A percentile compares a stretch with the other conserved stretches of the same genome.
Conservation (phyloP, 1,140 invertebrate species). For the Zaprionus africanus region DNA sequence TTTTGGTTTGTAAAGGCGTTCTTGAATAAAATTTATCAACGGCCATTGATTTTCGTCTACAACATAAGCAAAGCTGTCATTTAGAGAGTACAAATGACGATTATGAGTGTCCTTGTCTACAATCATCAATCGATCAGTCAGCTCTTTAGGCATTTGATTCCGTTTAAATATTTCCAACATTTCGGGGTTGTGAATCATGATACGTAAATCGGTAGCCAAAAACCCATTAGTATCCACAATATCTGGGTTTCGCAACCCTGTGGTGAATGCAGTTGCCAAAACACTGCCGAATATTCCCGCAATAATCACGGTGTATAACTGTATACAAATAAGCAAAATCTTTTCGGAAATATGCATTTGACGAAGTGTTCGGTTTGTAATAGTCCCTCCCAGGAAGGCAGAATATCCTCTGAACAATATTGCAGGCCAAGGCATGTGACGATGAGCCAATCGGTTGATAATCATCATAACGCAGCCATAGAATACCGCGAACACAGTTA, state of each 20-base stretch:
- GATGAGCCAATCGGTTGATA: not conserved
- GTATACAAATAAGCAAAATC: not conserved
- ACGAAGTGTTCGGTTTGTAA: not conserved
- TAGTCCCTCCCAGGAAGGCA: not conserved
- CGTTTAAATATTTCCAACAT: conserved; percentile 3
- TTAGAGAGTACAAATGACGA: conserved; percentile 2
- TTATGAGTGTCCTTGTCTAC: not conserved
- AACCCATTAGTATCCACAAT: conserved; percentile 16
- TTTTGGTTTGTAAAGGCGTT: conserved; percentile 1
- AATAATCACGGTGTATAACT: not conserved
- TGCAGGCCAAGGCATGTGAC: not conserved
- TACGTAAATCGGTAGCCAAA: conserved; percentile 3
- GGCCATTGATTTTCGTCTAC: not conserved
- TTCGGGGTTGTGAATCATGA: not conserved
- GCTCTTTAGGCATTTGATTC: not conserved
- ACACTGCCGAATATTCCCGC: not conserved
- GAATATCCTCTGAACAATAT: not conserved
- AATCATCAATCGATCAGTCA: not conserved
- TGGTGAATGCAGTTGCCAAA: not conserved
- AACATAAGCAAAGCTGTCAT: conserved; percentile 29
- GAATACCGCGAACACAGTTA: not conserved
- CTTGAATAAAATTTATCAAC: not conserved
- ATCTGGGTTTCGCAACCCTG: conserved; percentile 1
- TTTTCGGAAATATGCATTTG: not conserved
- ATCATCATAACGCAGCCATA: not conserved